Evolutionary conservation across 2,797 vertebrate species (phyloP).

Genomic region (Anableps anableps): DNA sequence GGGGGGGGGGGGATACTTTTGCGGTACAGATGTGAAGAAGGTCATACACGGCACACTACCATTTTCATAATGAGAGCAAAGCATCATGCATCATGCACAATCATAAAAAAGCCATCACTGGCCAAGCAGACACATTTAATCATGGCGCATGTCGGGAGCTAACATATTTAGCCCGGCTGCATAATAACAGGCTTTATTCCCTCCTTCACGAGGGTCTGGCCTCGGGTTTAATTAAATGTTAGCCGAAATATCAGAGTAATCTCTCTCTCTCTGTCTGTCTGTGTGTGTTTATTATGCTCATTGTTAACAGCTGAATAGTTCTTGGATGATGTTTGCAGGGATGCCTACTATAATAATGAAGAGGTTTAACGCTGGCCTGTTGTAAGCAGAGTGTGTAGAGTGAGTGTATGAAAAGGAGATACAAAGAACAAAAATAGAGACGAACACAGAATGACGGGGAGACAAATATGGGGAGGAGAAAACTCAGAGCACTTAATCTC

Average conservation of each 20-base stretch:
- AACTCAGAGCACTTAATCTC: slow-evolving; percentile 20
- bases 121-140: slow-evolving; percentile 77
- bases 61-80: slow-evolving; percentile 80
- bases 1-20: slow-evolving; percentile 54
- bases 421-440: slow-evolving; percentile 14
- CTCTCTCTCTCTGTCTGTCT: slow-evolving; percentile 20
- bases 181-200: slow-evolving; percentile 74
- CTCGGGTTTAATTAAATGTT: slow-evolving; percentile 77
- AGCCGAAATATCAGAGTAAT: slow-evolving; percentile 67
- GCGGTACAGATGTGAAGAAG: slow-evolving; percentile 59
- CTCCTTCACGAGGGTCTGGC: slow-evolving; percentile 47
- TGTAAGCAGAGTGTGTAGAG: slow-evolving; percentile 18
- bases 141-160: slow-evolving; percentile 61
- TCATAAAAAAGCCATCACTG: slow-evolving; percentile 76
- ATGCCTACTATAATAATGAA: slow-evolving; percentile 22
- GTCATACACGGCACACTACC: slow-evolving; percentile 68
- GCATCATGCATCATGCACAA: slow-evolving; percentile 75
- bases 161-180: slow-evolving; percentile 66
- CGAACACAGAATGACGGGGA: not conserved
- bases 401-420: slow-evolving; percentile 4
- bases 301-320: slow-evolving; percentile 56
- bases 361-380: slow-evolving; percentile 6
- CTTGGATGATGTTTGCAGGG: slow-evolving; percentile 21
- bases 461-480: slow-evolving; percentile 19
- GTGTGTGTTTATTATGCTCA: slow-evolving; percentile 45